Conservation (phyloP, 2,888 invertebrate genomes). For the Alcis repandata region DNA sequence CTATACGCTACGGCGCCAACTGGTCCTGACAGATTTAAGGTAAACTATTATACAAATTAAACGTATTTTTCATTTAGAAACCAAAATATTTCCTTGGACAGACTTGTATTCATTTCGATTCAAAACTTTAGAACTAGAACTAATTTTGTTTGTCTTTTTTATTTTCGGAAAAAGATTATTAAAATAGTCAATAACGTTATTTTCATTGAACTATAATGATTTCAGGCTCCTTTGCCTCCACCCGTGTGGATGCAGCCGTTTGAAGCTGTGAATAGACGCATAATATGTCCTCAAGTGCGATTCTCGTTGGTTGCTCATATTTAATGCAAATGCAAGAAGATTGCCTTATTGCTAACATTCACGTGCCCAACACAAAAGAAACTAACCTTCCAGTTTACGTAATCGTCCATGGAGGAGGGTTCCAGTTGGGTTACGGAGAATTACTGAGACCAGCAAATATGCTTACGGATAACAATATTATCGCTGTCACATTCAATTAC, state of each 20-base stretch:
- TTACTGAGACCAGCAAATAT: neutral
- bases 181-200: too few relatives aligned
- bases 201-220: neutral
- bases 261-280: constrained; percentile 5
- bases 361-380: constrained; percentile 51
- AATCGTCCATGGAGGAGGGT: constrained; percentile 69
- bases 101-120: too few relatives aligned
- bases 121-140: too few relatives aligned
- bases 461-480: neutral
- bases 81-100: too few relatives aligned
- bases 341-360: constrained; percentile 56
- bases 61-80: too few relatives aligned
- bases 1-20: constrained; percentile 1
- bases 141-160: too few relatives aligned
- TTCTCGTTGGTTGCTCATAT: too few relatives aligned
- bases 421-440: constrained; percentile 41
- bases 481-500: constrained; percentile 48
- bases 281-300: neutral
- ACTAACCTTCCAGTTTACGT: constrained; percentile 61
- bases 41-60: too few relatives aligned
- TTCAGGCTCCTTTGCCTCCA: constrained; percentile 3
- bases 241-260: neutral
- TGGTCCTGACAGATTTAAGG: constrained; percentile 1
- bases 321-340: constrained; percentile 49
- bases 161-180: too few relatives aligned